A percentile compares a stretch with the other conserved stretches of the same genome.
Conservation (phyloP, 1,140 invertebrate species). For the Zaprionus vittiger region DNA sequence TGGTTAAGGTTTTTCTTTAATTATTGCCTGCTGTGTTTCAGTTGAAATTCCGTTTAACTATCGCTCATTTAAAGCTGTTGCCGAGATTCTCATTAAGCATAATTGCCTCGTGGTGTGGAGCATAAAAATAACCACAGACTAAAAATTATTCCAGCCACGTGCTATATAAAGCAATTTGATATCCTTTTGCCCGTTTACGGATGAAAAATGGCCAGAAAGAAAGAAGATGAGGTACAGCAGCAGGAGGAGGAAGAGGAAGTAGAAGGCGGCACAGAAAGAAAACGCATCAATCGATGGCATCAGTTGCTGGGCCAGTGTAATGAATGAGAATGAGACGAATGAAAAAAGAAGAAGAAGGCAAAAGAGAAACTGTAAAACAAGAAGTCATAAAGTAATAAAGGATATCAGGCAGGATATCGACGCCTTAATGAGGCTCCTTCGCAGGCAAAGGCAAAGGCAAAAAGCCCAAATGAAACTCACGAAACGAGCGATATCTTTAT, state of each 20-base stretch:
- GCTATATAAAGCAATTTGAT: conserved; percentile 62
- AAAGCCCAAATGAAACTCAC: conserved; percentile 18
- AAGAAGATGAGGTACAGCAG: not conserved
- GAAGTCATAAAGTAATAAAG: conserved; percentile 75
- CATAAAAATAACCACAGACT: conserved; percentile 18
- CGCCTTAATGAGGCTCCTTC: conserved; percentile 65
- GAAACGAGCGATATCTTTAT: conserved; percentile 66
- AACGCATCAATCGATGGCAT: conserved; percentile 45
- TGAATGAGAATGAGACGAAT: conserved; percentile 26
- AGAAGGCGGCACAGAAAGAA: conserved; percentile 8
- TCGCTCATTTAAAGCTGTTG: conserved; percentile 12
- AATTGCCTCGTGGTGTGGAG: conserved; percentile 9
- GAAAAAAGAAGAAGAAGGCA: not conserved
- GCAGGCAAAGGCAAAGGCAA: not conserved
- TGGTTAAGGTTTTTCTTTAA: not conserved
- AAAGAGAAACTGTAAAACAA: conserved; percentile 44
- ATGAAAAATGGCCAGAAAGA: conserved; percentile 23
- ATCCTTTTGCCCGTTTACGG: conserved; percentile 48
- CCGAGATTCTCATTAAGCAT: conserved; percentile 34
- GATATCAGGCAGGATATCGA: conserved; percentile 65
- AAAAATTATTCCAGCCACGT: conserved; percentile 59
- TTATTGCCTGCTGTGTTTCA: not conserved
- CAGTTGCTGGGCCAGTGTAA: conserved; percentile 28
- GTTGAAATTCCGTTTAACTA: conserved; percentile 20
- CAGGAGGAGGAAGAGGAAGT: not conserved